Percentiles rank a stretch among this genome's conserved stretches.
Conservation (phyloP, 1,140 invertebrate species). For the Drosophila saltans region DNA sequence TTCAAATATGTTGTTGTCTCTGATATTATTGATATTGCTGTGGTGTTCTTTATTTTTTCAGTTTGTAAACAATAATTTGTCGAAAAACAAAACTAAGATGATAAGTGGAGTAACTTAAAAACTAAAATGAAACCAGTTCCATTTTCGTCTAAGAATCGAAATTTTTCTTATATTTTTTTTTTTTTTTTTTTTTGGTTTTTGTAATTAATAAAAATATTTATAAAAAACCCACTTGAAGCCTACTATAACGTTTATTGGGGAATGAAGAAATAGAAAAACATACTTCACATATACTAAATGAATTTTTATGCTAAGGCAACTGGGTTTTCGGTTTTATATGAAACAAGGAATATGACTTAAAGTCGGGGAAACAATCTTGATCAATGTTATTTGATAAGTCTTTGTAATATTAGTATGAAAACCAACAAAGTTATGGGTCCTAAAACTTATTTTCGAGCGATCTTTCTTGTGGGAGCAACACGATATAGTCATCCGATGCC, state of each 20-base stretch:
- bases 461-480: too few relatives aligned
- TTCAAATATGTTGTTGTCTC: conserved; percentile 18
- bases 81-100: conserved; percentile 42
- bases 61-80: conserved; percentile 69
- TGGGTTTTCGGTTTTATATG: neutral
- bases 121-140: conserved; percentile 58
- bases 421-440: too few relatives aligned
- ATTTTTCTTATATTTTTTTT: conserved; percentile 8
- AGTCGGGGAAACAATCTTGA: too few relatives aligned
- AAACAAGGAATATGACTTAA: too few relatives aligned
- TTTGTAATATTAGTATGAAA: too few relatives aligned
- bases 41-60: conserved; percentile 18
- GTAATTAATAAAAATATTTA: neutral
- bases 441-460: too few relatives aligned
- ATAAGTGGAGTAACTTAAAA: conserved; percentile 63
- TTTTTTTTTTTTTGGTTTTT: conserved; percentile 10
- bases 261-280: too few relatives aligned
- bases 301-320: neutral
- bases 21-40: neutral
- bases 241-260: neutral
- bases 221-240: neutral
- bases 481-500: too few relatives aligned
- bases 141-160: conserved; percentile 41
- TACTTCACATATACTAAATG: neutral
- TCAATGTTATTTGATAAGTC: too few relatives aligned